A percentile compares a stretch with the other conserved stretches of the same genome.
Evolutionary conservation across 2,888 invertebrate species (phyloP).

Genomic region (Drosophila ustulata): DNA sequence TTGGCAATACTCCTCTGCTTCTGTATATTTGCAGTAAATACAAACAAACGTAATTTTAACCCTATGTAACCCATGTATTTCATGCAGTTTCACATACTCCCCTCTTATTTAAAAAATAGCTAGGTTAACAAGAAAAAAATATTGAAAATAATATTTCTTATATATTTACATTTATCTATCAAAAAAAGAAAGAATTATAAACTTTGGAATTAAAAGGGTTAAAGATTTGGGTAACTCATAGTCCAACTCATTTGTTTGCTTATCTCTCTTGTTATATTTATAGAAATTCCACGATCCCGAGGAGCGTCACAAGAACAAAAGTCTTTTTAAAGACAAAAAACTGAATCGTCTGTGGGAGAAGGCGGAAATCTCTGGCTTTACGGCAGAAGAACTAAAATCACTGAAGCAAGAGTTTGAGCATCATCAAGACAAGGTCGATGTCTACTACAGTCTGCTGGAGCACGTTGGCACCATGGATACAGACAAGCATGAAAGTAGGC

Average conservation of each 20-base stretch:
- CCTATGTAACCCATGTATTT: too few species aligned
- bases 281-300: conserved; percentile 83
- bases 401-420: conserved; percentile 95
- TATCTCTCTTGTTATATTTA: conserved; percentile 24
- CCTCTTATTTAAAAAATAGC: too few species aligned
- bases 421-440: conserved; percentile 96
- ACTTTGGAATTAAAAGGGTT: too few species aligned
- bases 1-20: too few species aligned
- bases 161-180: too few species aligned
- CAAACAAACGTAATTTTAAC: too few species aligned
- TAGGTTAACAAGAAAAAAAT: too few species aligned
- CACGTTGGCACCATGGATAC: conserved; percentile 87
- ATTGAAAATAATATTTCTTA: too few species aligned
- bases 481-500: conserved; percentile 89
- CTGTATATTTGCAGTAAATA: too few species aligned
- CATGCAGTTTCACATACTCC: too few species aligned
- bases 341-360: conserved; percentile 95
- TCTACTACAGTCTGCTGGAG: conserved; percentile 92
- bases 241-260: background rate
- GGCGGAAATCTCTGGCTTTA: conserved; percentile 95
- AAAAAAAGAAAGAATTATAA: too few species aligned
- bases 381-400: conserved; percentile 91
- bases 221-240: too few species aligned
- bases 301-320: conserved; percentile 89
- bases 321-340: conserved; percentile 95